Base-by-base conservation (phyloP, 1,140 invertebrate species). In the Ctenoplectra terminalis region DNA sequence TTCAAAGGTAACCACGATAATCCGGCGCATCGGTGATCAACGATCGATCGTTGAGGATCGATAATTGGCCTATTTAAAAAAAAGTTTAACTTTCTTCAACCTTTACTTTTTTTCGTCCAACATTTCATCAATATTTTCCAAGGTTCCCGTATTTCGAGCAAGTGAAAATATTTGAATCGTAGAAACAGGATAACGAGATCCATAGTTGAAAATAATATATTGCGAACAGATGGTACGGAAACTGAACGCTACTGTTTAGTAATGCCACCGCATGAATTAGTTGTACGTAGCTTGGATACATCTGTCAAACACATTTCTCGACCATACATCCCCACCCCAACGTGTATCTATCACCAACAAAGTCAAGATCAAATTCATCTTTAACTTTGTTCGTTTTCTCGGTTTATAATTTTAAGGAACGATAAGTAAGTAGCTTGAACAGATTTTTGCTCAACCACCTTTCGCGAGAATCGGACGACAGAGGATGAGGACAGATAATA, bases 291-390 rank as follows among this genome's bases (percentile, higher is more conserved):
- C 70, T 58, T 56, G 56, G 56, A 60, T 63, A 29, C 56, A 73
- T 43, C 76, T 72, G 79, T 82, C 50, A 77, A 23, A 40, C 40
- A 50, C 69, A 74, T 77, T 69, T 48, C 54, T 82, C n/a, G n/a
- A n/a, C n/a, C n/a, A n/a, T n/a, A n/a, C n/a, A n/a, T n/a, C n/a
- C n/a, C n/a, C n/a, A n/a, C 46, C 60, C 60, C 40, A 56, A 50
- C 60, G 67, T 64, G 61, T 71, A 15, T 46, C 26, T 50, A 8
- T 26, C 20, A 48, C 4, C 43, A 31, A 23, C 26, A 15, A 63
- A 23, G 29, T 34, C 37, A 69, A 52, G 66, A 73, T 61, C 54
- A 54, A 61, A 48, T 40, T 81, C 50, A 15, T 2, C 6, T 56
- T 40, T n/a, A 7, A 48, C 29, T 31, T 75, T 60, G 40, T 20